Conservation (phyloP, 2,113 vertebrate species). For the Xenopus laevis region DNA sequence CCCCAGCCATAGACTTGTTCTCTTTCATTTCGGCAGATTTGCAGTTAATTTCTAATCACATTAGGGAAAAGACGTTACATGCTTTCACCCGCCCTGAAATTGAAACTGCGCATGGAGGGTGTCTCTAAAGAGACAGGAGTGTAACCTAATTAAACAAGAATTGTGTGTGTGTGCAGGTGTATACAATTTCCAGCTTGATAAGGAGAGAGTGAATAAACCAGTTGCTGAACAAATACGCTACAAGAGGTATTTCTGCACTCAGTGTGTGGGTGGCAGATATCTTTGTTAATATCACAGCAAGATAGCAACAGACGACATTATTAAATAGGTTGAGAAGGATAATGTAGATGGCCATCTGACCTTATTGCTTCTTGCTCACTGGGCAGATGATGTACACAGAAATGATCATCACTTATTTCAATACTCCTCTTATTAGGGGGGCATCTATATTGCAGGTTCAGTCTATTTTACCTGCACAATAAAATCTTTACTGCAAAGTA, state of each 20-base stretch:
- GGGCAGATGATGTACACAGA: neutral
- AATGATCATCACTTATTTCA: neutral
- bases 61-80: neutral
- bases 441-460: too few species aligned
- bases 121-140: neutral
- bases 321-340: neutral
- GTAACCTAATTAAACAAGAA: constrained; percentile 24
- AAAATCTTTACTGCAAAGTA: neutral
- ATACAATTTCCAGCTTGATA: neutral
- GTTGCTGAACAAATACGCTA: neutral
- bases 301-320: neutral
- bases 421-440: neutral
- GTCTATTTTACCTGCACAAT: neutral
- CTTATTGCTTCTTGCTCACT: neutral
- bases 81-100: too few species aligned
- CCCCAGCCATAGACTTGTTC: constrained; percentile 16
- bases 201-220: neutral
- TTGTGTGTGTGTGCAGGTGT: constrained; percentile 18
- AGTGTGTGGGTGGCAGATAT: constrained; percentile 21
- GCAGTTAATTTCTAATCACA: constrained; percentile 7
- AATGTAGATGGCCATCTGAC: neutral
- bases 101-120: neutral
- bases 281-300: constrained; percentile 24
- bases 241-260: constrained; percentile 5
- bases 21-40: neutral